These are phyloP conservation scores for Brachystomella parvula DNA, from an alignment of 1,140 invertebrate species.

Conservation along the genomic window DNA sequence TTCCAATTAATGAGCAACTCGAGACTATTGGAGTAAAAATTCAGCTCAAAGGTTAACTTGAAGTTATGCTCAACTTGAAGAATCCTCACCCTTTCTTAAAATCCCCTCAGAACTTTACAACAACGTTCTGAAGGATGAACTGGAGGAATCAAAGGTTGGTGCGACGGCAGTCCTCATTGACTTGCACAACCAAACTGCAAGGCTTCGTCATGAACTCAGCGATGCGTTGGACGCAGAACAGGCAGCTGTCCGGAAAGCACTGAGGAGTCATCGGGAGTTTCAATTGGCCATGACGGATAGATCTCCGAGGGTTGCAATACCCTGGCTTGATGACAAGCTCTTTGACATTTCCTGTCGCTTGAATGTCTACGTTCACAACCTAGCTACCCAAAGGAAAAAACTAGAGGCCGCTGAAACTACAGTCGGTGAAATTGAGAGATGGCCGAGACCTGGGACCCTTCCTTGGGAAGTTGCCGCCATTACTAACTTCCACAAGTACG, in stretches of 20 bases:
- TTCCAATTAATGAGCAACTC: conserved; percentile 36
- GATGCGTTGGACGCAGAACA: conserved; percentile 32
- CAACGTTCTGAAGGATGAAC: conserved; percentile 30
- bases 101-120: conserved; percentile 31
- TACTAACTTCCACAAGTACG: conserved; percentile 15
- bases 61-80: neutral
- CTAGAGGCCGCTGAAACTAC: conserved; percentile 30
- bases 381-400: conserved; percentile 24
- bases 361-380: conserved; percentile 20
- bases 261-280: conserved; percentile 34
- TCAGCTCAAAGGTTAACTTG: conserved; percentile 21
- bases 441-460: conserved; percentile 33
- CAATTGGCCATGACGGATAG: conserved; percentile 30
- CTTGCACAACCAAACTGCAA: conserved; percentile 24
- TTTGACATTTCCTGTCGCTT: conserved; percentile 28
- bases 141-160: conserved; percentile 30
- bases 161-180: conserved; percentile 26
- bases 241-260: conserved; percentile 33
- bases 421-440: conserved; percentile 32
- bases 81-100: neutral
- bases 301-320: conserved; percentile 27
- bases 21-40: conserved; percentile 34
- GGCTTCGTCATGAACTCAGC: conserved; percentile 24
- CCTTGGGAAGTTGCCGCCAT: conserved; percentile 35
- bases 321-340: conserved; percentile 36